Base-by-base conservation (phyloP, 64 coral and sea anemone genomes). In the Hydrozoanthus tunicans region DNA sequence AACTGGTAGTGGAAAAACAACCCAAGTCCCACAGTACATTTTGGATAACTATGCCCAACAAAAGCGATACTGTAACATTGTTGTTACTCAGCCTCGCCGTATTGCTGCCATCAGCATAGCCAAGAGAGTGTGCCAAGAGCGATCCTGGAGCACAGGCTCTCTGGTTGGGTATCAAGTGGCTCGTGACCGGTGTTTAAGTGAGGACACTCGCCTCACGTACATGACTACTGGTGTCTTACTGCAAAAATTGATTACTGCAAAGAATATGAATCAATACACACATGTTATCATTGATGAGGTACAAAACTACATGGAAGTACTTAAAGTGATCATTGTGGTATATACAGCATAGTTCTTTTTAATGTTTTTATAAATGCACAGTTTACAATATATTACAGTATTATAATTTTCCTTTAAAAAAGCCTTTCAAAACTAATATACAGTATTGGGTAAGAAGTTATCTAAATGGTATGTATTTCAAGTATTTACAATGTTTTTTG, bases 211-310 rank as follows among this genome's bases (percentile, higher is more conserved):
- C 5, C 59, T 99, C 23, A 62, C 89, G 12, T 99, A 95, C 56
- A 64, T 95, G 64, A 99, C 97, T 51, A 99, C 97, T 63, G 97
- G 94, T 12, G 92, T 95, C 14, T 81, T 99, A 53, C 94, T 99
- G n/a, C 94, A 99, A 73, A 92, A 95, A 67, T 79, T 99, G 5
- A 99, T 99, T 89, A 24, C 80, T n/a, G 51, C 89, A 20, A 99
- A 94, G 79, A 95, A 95, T 25, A 91, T 99, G 92, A 99, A 99
- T 79, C 89, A 95, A 59, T 99, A 75, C 64, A 95, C 97, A 9
- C 97, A 99, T 58, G 90, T 99, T 81, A 89, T 99, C 55, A 66
- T 99, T 77, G 97, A 99, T 94, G 97, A 99, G 97, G 97, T 99
- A 91, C 23, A n/a, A 43, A 43, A 62, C 9, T 13, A 62, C 12